Evolutionary conservation across 2,113 vertebrate genomes (phyloP).

Genomic region (Raja brachyura): DNA sequence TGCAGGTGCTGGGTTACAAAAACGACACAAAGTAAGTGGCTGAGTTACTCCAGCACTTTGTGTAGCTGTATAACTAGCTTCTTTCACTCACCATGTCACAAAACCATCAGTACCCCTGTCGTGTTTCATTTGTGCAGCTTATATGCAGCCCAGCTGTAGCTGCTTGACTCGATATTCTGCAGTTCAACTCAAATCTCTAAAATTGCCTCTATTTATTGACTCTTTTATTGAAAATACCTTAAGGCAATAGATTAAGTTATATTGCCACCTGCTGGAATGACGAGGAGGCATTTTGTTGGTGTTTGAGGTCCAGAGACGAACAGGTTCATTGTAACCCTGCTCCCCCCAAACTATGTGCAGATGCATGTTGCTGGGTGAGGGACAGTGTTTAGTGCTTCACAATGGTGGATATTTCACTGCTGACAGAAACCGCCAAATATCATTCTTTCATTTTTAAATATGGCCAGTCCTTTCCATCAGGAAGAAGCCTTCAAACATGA

Average conservation of each 20-base stretch:
- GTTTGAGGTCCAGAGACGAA: too few species aligned
- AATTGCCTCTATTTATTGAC: background rate
- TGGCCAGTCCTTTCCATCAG: background rate
- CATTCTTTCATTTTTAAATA: background rate
- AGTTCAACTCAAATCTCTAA: background rate
- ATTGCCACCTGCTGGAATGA: slow-evolving; percentile 30
- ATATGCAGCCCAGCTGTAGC: too few species aligned
- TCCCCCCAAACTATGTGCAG: background rate
- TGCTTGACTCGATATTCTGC: background rate
- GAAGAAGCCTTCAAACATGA: background rate
- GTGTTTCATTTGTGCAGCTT: background rate
- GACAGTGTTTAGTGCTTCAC: background rate
- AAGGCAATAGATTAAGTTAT: background rate
- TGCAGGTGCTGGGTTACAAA: too few species aligned
- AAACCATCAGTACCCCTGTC: background rate
- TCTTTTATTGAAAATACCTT: background rate
- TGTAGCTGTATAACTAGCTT: too few species aligned
- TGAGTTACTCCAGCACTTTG: too few species aligned
- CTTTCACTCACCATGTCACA: too few species aligned
- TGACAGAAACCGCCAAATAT: background rate
- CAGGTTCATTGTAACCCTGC: background rate
- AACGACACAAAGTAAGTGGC: too few species aligned
- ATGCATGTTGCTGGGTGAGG: background rate
- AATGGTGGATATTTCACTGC: background rate
- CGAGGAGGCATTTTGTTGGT: too few species aligned